Evolutionary conservation across 2,113 vertebrate genomes (phyloP).

Genomic region (Peromyscus leucopus): DNA sequence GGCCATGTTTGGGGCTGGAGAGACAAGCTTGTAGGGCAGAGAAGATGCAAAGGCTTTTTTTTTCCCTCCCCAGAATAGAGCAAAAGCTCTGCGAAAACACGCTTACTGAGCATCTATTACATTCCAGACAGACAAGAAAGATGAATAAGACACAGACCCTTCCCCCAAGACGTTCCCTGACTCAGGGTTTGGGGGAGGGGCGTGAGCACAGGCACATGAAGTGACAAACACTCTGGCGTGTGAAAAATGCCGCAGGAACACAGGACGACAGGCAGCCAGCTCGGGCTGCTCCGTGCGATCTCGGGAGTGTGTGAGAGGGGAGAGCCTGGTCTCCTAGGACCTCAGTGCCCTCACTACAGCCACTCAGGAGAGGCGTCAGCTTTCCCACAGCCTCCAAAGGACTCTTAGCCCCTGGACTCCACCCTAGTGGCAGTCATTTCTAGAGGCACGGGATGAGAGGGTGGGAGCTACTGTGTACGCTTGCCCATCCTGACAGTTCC

Average conservation of each 20-base stretch:
- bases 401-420: neutral
- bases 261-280: neutral
- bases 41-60: neutral
- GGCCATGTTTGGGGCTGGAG: neutral
- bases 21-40: neutral
- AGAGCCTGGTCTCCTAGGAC: neutral
- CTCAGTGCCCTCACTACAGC: neutral
- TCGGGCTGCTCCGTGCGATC: neutral
- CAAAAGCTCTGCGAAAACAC: neutral
- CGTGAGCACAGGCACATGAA: neutral
- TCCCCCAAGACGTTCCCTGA: slow-evolving; percentile 11
- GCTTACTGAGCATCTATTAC: neutral
- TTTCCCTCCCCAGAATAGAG: neutral
- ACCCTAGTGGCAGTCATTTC: neutral
- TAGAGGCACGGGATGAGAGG: neutral
- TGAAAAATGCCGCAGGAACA: neutral
- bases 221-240: neutral
- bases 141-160: neutral
- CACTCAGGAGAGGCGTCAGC: neutral
- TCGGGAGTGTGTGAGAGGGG: neutral
- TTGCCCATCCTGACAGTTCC: neutral
- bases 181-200: neutral
- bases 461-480: neutral
- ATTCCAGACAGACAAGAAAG: neutral
- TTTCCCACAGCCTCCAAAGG: neutral